Evolutionary conservation across 1,140 invertebrate genomes (phyloP), one percentile per base, ranked within the genome.

Genomic region (Lepidotrigona ventralis): DNA sequence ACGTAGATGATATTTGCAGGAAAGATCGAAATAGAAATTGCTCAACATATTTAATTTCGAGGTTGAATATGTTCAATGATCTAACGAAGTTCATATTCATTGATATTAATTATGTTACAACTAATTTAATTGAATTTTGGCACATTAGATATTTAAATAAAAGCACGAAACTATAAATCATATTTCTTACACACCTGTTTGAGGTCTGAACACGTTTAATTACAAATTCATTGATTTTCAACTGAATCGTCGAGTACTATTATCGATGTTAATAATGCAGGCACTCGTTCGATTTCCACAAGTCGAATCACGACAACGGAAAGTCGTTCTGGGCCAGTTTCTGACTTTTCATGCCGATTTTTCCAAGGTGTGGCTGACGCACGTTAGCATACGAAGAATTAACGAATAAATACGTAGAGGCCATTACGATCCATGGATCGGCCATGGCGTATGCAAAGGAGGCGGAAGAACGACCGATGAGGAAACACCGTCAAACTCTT

Each of bases 301-400:
- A 26, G 69, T 73, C 26, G 77, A 60, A 64, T 79, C 56, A 70
- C 68, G 85, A 86, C 66, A 63, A 39, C 60, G 79, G 23, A 53
- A 26, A 39, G 58, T 26, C 68, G 82, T 83, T 71, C 69, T 68
- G 81, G 86, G 86, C 79, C 84, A 83, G 58, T 66, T 84, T 63
- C 72, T 80, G 85, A 87, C 81, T 75, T 85, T 76, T 81, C n/a
- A 66, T 15, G 51, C 26, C 74, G 39, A 85, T 84, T 74, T 75
- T 88, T 87, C 77, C 70, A 73, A 79, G 81, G 82, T 66, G 83
- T 82, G 74, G 76, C n/a, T n/a, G n/a, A n/a, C 77, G 26, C 58
- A 53, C 60, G 64, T 86, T 88, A 87, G 78, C 78, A 84, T 77
- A 85, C 75, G 68, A 70, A 56, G 66, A 71, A 85, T 88, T 85